Percentiles rank a stretch among this genome's conserved stretches.
Conservation (phyloP, 2,888 invertebrate genomes). For the Calameuta idolon region DNA sequence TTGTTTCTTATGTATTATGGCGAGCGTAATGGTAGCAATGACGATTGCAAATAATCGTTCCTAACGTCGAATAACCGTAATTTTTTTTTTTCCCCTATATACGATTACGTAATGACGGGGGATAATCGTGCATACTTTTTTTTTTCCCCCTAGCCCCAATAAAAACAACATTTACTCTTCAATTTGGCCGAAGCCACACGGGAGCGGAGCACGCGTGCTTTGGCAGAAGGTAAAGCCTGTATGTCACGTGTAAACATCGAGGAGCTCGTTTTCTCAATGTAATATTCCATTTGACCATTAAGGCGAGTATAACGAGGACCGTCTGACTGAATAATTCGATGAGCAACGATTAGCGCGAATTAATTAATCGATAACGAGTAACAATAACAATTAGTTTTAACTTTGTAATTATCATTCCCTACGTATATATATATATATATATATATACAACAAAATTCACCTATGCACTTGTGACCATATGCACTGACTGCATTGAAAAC, state of each 20-base stretch:
- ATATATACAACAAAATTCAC: background rate
- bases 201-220: background rate
- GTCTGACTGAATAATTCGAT: background rate
- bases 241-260: background rate
- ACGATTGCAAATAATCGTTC: background rate
- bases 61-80: background rate
- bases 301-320: background rate
- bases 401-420: background rate
- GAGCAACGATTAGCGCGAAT: background rate
- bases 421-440: too few relatives aligned
- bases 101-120: background rate
- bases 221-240: background rate
- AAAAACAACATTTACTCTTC: background rate
- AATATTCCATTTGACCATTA: background rate
- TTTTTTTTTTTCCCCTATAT: background rate
- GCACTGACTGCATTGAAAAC: background rate
- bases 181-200: background rate
- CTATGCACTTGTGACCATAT: background rate
- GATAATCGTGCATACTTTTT: background rate
- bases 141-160: too few relatives aligned
- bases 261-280: background rate
- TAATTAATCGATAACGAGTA: background rate
- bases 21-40: background rate
- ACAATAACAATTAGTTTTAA: background rate
- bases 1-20: background rate